These are phyloP conservation scores for Andrena dorsata DNA, from an alignment of 2,888 invertebrate species.

Conservation along the genomic window DNA sequence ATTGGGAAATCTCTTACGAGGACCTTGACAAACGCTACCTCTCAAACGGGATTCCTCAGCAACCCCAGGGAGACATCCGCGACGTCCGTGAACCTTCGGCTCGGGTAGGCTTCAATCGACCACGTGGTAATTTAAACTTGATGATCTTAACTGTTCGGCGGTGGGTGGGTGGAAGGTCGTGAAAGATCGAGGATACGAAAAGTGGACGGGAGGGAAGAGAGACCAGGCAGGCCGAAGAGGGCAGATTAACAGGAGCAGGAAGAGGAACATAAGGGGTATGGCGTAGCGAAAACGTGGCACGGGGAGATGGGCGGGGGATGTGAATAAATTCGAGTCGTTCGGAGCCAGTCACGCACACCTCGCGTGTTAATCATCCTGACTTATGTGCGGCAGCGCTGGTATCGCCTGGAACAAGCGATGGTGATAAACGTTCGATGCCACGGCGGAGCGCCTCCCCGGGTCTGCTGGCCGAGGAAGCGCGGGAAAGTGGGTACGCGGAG, in stretches of 20 bases:
- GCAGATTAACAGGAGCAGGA: slow-evolving; percentile 41
- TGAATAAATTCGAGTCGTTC: slow-evolving; percentile 78
- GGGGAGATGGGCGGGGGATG: slow-evolving; percentile 54
- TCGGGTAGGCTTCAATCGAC: slow-evolving; percentile 59
- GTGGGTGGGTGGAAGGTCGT: slow-evolving; percentile 26
- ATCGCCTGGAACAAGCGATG: slow-evolving; percentile 71
- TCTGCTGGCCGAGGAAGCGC: slow-evolving; percentile 38
- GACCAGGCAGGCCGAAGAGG: slow-evolving; percentile 17
- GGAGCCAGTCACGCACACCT: slow-evolving; percentile 79
- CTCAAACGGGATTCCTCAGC: slow-evolving; percentile 11
- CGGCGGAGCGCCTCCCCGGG: slow-evolving; percentile 32
- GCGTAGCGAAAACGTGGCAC: slow-evolving; percentile 38
- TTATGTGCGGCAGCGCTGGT: slow-evolving; percentile 75
- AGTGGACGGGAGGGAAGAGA: not conserved
- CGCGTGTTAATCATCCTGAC: slow-evolving; percentile 81
- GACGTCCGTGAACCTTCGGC: slow-evolving; percentile 51
- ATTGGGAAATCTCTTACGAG: not conserved
- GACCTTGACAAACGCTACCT: not conserved
- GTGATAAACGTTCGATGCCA: slow-evolving; percentile 74
- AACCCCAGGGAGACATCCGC: slow-evolving; percentile 19
- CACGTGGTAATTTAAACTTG: slow-evolving; percentile 74
- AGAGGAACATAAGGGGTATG: not conserved
- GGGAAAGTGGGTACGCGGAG: slow-evolving; percentile 64
- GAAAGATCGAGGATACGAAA: slow-evolving; percentile 14
- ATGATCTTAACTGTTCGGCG: slow-evolving; percentile 64